Evolutionary conservation across 2,888 invertebrate species (phyloP), one percentile per base, ranked within the genome.

Genomic region (Idaea straminata): DNA sequence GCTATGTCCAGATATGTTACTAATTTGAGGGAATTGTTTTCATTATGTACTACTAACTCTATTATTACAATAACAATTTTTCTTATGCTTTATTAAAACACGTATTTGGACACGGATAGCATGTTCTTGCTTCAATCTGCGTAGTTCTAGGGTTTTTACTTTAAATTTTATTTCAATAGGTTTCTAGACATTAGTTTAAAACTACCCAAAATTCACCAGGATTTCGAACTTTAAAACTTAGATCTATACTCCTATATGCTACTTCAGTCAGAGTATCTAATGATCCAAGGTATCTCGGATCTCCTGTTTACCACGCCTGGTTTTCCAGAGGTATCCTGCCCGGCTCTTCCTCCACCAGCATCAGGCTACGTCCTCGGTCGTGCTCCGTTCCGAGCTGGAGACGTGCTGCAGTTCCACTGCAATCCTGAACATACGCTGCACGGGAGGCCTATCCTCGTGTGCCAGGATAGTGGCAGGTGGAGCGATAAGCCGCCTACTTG

Each of bases 401-500:
- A 97, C 85, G 95, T 97, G 63, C 95, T 97, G 35, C 96, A 97
- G 85, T 97, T 97, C 92, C 96, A 96, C 83, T 98, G 98, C 86
- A 96, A 97, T 87, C 95, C 96, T 7, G 97, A 97, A 76, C 97
- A 95, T 86, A 97, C 98, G 94, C 95, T 98, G 94, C 97, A 97
- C 84, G 98, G 98, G 3, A 95, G 96, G 75, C 97, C 97, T n/a
- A 97, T 97, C 74, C 95, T 97, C 63, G 96, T 97, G 34, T 98
- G 98, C 85, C 97, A 97, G 89, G 97, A 97, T 80, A 96, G 95
- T 82, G 97, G 97, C 7, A 93, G 96, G 67, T 98, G 98, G 97
- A 96, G 97, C 65, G 96, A 96, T 62, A 95, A 95, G 60, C 92
- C 96, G 35, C 97, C 97, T n/a, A 96, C 96, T 86, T 97, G 97